phyloP scores from a whole-genome alignment of 2,888 invertebrate species.

The Ypsolopha scabrella region DNA sequence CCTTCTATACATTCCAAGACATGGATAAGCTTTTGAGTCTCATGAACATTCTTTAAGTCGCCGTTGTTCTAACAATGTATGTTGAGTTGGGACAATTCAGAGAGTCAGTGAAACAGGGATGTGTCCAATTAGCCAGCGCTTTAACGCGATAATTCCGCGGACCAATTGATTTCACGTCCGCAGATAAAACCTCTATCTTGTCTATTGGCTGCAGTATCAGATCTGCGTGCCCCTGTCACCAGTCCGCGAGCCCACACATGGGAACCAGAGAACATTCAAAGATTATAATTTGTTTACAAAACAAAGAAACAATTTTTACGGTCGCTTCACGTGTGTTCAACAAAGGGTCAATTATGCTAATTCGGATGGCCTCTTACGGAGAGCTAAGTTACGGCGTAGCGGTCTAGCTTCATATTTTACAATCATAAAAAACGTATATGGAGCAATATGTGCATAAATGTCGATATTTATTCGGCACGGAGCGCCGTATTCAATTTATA shows the following conservation, averaged over 20 bases:
- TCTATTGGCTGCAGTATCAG: constrained; percentile 52
- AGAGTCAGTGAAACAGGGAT: constrained; percentile 25
- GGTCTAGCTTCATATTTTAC: constrained; percentile 64
- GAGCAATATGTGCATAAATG: constrained; percentile 70
- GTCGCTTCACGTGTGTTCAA: background rate
- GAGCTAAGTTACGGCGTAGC: constrained; percentile 43
- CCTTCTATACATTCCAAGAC: background rate
- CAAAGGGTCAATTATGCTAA: constrained; percentile 55
- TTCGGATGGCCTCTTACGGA: constrained; percentile 55
- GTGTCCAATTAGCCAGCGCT: constrained; percentile 56
- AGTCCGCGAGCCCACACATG: constrained; percentile 24
- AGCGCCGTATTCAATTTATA: constrained; percentile 43
- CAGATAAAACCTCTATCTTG: constrained; percentile 57
- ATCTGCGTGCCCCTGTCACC: constrained; percentile 37
- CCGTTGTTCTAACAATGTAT: too few relatives aligned
- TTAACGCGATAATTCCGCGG: constrained; percentile 58
- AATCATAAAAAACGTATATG: constrained; percentile 65
- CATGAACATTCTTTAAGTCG: background rate
- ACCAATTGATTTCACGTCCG: constrained; percentile 57
- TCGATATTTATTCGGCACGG: constrained; percentile 53
- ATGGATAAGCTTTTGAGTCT: background rate
- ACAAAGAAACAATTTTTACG: constrained; percentile 28
- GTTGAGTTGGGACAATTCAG: background rate
- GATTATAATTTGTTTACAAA: constrained; percentile 37
- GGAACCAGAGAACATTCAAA: background rate